Evolutionary conservation across 2,113 vertebrate genomes (phyloP).

Genomic region (Anoura caudifer): DNA sequence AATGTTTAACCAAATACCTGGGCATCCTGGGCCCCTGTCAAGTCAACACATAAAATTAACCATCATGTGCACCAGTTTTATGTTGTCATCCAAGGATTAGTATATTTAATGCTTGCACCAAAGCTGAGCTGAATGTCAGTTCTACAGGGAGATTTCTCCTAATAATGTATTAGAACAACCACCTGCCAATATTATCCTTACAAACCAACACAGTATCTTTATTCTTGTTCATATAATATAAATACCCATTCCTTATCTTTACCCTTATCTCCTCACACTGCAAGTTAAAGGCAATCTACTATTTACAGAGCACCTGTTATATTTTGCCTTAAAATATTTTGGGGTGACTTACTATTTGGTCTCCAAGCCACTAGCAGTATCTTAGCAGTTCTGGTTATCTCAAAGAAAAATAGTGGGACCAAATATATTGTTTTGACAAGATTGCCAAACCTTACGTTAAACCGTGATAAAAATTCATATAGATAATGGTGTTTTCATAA

Average conservation of each 20-base stretch:
- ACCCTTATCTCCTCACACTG: not conserved
- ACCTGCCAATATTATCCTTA: not conserved
- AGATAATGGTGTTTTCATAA: not conserved
- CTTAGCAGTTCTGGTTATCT: not conserved
- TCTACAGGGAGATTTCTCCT: not conserved
- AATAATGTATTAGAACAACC: not conserved
- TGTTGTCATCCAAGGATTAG: not conserved
- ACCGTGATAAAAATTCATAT: not conserved
- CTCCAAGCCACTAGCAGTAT: not conserved
- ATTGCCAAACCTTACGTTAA: constrained; percentile 27
- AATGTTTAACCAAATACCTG: not conserved
- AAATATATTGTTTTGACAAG: not conserved
- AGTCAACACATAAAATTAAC: not conserved
- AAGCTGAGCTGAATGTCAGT: not conserved
- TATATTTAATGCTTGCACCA: not conserved
- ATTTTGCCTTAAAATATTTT: not conserved
- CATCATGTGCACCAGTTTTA: not conserved
- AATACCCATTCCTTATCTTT: not conserved
- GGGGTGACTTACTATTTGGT: not conserved
- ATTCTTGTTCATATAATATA: not conserved
- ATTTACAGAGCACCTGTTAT: not conserved
- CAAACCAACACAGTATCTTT: not conserved
- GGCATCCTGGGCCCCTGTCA: not conserved
- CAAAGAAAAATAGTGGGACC: not conserved
- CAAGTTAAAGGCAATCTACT: not conserved